These are phyloP conservation scores for Chiloscyllium punctatum DNA, from an alignment of 2,797 vertebrate species.

Conservation along the genomic window DNA sequence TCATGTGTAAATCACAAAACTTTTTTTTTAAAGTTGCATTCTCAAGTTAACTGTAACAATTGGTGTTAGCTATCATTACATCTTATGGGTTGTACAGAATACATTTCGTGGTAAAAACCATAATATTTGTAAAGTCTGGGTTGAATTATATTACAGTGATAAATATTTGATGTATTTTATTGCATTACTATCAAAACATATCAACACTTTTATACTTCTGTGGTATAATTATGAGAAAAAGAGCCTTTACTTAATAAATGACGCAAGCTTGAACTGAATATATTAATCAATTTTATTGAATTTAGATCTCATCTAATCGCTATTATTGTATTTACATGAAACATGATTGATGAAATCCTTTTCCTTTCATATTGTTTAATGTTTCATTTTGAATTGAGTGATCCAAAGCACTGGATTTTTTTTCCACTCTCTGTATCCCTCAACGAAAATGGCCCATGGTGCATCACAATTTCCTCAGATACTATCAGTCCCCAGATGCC, in stretches of 20 bases:
- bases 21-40: too few relatives aligned
- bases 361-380: not conserved
- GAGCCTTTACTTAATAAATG: not conserved
- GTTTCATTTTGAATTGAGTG: not conserved
- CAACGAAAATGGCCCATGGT: not conserved
- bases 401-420: not conserved
- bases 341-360: not conserved
- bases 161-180: not conserved
- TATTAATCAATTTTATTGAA: not conserved
- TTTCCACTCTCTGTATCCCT: not conserved
- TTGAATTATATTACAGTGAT: not conserved
- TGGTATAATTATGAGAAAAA: not conserved
- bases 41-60: too few relatives aligned
- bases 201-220: not conserved
- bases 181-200: not conserved
- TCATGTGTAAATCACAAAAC: too few relatives aligned
- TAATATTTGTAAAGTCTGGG: not conserved
- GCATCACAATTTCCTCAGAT: not conserved
- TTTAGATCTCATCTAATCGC: not conserved
- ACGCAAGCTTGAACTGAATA: not conserved
- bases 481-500: not conserved
- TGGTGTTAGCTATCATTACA: not conserved
- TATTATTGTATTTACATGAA: not conserved
- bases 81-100: not conserved
- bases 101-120: not conserved